These are phyloP conservation scores for Melitaea cinxia DNA, from an alignment of 1,140 invertebrate genomes.

Conservation along the genomic window DNA sequence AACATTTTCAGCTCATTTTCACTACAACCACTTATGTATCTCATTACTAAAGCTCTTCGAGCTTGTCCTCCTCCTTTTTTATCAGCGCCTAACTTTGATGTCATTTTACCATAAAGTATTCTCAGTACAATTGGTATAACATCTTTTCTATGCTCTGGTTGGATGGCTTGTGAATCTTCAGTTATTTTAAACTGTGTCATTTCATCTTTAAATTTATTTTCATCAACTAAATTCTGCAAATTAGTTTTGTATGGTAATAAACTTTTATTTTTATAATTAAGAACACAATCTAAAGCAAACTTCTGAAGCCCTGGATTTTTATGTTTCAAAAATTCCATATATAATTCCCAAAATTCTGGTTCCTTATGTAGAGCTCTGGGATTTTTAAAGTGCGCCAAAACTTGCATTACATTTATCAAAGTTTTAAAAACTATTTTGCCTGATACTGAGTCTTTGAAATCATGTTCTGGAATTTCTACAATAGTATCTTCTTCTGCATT, in stretches of 20 bases:
- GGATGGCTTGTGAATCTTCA: constrained; percentile 85
- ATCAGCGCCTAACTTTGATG: constrained; percentile 88
- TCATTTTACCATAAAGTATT: constrained; percentile 95
- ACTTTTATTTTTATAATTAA: constrained; percentile 90
- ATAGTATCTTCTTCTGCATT: constrained; percentile 36
- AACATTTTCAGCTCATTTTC: constrained; percentile 91
- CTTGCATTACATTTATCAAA: constrained; percentile 87
- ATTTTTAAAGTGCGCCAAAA: constrained; percentile 91
- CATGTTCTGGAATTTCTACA: constrained; percentile 36
- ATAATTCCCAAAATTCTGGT: constrained; percentile 88
- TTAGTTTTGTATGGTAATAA: constrained; percentile 90
- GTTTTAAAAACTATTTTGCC: constrained; percentile 83
- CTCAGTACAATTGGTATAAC: constrained; percentile 92
- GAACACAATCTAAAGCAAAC: constrained; percentile 91
- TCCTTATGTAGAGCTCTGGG: constrained; percentile 90
- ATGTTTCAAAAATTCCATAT: constrained; percentile 89
- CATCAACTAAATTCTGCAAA: constrained; percentile 90
- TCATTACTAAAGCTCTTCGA: constrained; percentile 89
- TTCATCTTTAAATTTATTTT: constrained; percentile 93
- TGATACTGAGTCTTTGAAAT: constrained; percentile 67
- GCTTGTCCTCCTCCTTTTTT: constrained; percentile 86
- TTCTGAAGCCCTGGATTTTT: constrained; percentile 91
- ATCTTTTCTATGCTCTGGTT: constrained; percentile 87
- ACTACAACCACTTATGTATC: constrained; percentile 91
- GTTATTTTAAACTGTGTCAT: constrained; percentile 90